Conservation (phyloP, 1,140 invertebrate species). For the Mactra quadrangularis region DNA sequence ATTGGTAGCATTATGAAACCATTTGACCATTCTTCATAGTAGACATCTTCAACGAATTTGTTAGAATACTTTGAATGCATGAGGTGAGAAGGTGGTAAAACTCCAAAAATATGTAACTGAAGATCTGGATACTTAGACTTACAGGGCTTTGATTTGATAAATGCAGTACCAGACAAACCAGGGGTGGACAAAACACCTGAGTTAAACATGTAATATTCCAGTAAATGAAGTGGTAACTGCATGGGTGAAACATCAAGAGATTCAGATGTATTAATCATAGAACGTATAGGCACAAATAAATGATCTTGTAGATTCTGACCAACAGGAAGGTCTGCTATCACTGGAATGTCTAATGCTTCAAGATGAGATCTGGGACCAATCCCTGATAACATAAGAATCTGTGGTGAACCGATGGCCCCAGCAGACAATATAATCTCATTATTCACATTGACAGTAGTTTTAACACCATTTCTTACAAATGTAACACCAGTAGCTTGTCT, state of each 20-base stretch:
- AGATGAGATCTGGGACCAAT: conserved; percentile 85
- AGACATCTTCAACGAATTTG: neutral
- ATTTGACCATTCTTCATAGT: conserved; percentile 6
- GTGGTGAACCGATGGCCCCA: conserved; percentile 86
- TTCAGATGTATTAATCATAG: conserved; percentile 59
- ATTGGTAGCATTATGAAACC: conserved; percentile 39
- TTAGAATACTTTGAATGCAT: neutral
- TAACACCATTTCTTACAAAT: conserved; percentile 75
- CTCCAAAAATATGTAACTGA: neutral
- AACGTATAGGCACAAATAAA: conserved; percentile 56
- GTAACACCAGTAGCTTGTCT: conserved; percentile 70
- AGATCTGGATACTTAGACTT: conserved; percentile 1
- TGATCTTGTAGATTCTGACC: conserved; percentile 94
- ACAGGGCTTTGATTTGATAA: neutral
- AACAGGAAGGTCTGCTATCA: conserved; percentile 88
- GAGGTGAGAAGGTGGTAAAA: neutral
- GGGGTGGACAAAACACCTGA: conserved; percentile 61
- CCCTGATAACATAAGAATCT: conserved; percentile 86
- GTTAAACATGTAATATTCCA: conserved; percentile 63
- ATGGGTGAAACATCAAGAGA: conserved; percentile 26
- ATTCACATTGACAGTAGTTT: conserved; percentile 86
- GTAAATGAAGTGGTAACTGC: neutral
- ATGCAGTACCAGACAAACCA: conserved; percentile 8
- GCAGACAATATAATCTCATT: conserved; percentile 86
- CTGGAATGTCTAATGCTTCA: conserved; percentile 68